Percentiles rank a stretch among this genome's conserved stretches.
These are phyloP conservation scores for Kryptopterus vitreolus DNA, from an alignment of 2,797 vertebrate species.

Conservation along the genomic window DNA sequence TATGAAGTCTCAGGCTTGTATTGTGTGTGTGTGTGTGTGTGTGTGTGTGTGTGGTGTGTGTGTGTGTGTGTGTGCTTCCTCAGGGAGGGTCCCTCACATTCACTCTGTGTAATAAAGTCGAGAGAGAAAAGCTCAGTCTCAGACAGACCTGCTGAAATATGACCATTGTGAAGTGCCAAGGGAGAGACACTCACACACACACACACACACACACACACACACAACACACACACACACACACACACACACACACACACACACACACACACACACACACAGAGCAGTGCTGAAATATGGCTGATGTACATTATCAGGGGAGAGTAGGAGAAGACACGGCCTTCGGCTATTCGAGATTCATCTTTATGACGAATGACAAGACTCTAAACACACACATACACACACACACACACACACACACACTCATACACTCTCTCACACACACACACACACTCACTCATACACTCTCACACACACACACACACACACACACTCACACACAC, in stretches of 20 bases:
- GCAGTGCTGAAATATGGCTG: slow-evolving; percentile 42
- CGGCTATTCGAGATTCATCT: slow-evolving; percentile 46
- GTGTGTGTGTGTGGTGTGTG: slow-evolving; percentile 50
- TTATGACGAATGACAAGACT: slow-evolving; percentile 45
- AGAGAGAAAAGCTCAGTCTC: slow-evolving; percentile 40
- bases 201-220: not conserved
- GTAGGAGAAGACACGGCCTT: slow-evolving; percentile 35
- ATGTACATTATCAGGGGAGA: slow-evolving; percentile 35
- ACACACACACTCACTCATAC: slow-evolving; percentile 8
- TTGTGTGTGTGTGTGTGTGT: not conserved
- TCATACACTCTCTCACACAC: not conserved
- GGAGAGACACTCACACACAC: slow-evolving; percentile 9
- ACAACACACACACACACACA: not conserved
- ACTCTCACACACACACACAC: slow-evolving; percentile 16
- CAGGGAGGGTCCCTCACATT: slow-evolving; percentile 34
- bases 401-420: slow-evolving; percentile 15
- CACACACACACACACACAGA: not conserved
- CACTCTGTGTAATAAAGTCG: slow-evolving; percentile 45
- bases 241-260: not conserved
- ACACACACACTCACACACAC: not conserved
- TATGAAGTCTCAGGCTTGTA: not conserved
- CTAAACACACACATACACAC: slow-evolving; percentile 11
- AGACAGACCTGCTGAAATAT: slow-evolving; percentile 40
- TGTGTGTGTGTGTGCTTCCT: slow-evolving; percentile 35
- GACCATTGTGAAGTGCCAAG: slow-evolving; percentile 7